Percentiles rank a stretch among this genome's conserved stretches.
Conservation (phyloP, 2,797 vertebrate species). For the Bryconaethiops microstoma region DNA sequence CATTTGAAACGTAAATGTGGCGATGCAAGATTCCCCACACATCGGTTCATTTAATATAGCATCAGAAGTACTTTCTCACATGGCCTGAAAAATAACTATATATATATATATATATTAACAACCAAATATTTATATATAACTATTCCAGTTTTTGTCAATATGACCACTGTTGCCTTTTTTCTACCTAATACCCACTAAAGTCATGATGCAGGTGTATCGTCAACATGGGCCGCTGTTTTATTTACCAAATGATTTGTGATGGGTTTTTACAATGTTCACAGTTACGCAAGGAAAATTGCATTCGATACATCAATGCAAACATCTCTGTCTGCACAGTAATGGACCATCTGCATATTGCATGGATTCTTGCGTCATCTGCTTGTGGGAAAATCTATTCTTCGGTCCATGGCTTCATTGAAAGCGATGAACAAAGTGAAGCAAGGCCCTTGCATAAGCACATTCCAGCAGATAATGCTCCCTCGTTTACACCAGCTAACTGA, state of each 20-base stretch:
- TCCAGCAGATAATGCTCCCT: constrained; percentile 32
- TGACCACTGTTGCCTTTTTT: neutral
- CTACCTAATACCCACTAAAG: neutral
- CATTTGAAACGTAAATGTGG: constrained; percentile 49
- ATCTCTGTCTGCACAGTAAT: neutral
- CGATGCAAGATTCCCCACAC: constrained; percentile 55
- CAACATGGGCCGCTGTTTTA: neutral
- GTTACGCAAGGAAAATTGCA: neutral
- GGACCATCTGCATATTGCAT: constrained; percentile 16
- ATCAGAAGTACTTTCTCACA: neutral
- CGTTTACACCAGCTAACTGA: constrained; percentile 50
- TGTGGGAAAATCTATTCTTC: constrained; percentile 32
- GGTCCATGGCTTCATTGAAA: neutral
- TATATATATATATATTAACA: too few relatives aligned
- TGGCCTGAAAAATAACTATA: neutral
- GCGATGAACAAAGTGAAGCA: neutral
- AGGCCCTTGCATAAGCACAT: constrained; percentile 22
- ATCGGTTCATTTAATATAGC: constrained; percentile 59
- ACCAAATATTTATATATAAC: neutral
- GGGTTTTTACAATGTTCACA: neutral
- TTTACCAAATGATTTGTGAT: neutral
- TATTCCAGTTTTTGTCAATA: neutral
- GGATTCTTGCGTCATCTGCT: constrained; percentile 15
- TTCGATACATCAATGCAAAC: neutral
- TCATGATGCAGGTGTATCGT: neutral